phyloP scores from a whole-genome alignment of 2,113 vertebrate genomes.

The zebrafish (Danio rerio) region GRCz12tu NC_133198.1:7948001-7948500 shows the following conservation, averaged over 20 bases:
- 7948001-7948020: slow-evolving; percentile 76
- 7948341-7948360: slow-evolving; percentile 2
- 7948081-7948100: slow-evolving; percentile 18
- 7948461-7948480: too few relatives aligned
- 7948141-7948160: slow-evolving; percentile 37
- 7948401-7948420: not conserved
- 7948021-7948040: slow-evolving; percentile 84
- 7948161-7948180: not conserved
- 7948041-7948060: slow-evolving; percentile 82
- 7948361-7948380: not conserved
- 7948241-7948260: slow-evolving; percentile 20
- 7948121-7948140: slow-evolving; percentile 31
- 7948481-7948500: too few relatives aligned
- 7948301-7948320: slow-evolving; percentile 1
- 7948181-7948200: slow-evolving; percentile 22
- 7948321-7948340: slow-evolving; percentile 12
- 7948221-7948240: slow-evolving; percentile 37
- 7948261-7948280: slow-evolving; percentile 12
- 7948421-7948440: too few relatives aligned
- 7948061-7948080: slow-evolving; percentile 71
- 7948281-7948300: not conserved
- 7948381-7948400: not conserved
- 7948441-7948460: too few relatives aligned
- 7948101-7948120: slow-evolving; percentile 25
- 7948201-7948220: slow-evolving; percentile 35